Evolutionary conservation across 92 coral and sea anemone species (phyloP), one percentile per base, ranked within the genome.

Genomic region (Porites divaricata): DNA sequence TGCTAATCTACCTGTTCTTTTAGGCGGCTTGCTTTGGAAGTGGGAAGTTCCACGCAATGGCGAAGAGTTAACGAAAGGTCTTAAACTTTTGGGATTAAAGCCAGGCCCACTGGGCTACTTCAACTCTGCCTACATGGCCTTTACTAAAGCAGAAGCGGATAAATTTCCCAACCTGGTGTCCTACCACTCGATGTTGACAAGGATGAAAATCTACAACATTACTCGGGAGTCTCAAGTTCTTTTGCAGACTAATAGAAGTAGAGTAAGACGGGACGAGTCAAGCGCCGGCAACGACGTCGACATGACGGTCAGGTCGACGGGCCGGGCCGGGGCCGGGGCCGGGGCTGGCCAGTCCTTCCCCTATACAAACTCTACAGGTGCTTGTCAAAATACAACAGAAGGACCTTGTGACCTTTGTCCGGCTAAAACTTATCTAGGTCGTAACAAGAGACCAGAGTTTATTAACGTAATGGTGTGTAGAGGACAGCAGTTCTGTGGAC

Each of bases 391-490:
- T 19, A 74, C 75, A 22, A 76, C 22, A 24, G 76, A 68, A 20
- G 76, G 75, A 74, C 81, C 77, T 23, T 88, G 91, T 25, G 17
- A 65, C 7, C 74, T 81, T 20, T 88, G 91, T 63, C 77, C 83
- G 7, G 81, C 76, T 8, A 15, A 23, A 3, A 88, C 91, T 52
- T 88, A 88, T 56, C 75, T 88, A 53, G 91, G 91, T 4, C 84
- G 74, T 8, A 12, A 1, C 75, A 83, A 25, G 68, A 13, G 63
- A 9, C 88, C 91, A 3, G 76, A 76, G 1, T 83, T 17, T 28
- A 88, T 83, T 21, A 88, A 88, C 24, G 91, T 83, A 77, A 70
- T 88, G 67, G 16, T 70, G n/a, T 88, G 91, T 8, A 58, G 51
- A 7, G 61, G 15, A 28, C 9, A 10, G 8, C 7, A 83, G 88